These are phyloP conservation scores for human (Homo sapiens) DNA, from an alignment of 2,113 vertebrate species.

Conservation along the genomic window GRCh38 chrX:116017501-116018000, in stretches of 20 bases:
- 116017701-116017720: background rate
- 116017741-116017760: background rate
- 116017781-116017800: background rate
- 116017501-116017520: background rate
- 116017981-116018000: background rate
- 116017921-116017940: background rate
- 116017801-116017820: background rate
- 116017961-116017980: background rate
- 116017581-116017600: background rate
- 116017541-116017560: background rate
- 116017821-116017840: background rate
- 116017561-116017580: background rate
- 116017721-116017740: background rate
- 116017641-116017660: background rate
- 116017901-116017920: background rate
- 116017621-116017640: background rate
- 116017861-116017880: background rate
- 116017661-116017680: background rate
- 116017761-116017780: background rate
- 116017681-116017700: background rate
- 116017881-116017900: background rate
- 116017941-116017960: background rate
- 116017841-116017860: background rate
- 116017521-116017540: background rate
- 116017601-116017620: conserved; percentile 1